phyloP scores from a whole-genome alignment of 2,888 invertebrate species.

The Hirtodrosophila alboralis region DNA sequence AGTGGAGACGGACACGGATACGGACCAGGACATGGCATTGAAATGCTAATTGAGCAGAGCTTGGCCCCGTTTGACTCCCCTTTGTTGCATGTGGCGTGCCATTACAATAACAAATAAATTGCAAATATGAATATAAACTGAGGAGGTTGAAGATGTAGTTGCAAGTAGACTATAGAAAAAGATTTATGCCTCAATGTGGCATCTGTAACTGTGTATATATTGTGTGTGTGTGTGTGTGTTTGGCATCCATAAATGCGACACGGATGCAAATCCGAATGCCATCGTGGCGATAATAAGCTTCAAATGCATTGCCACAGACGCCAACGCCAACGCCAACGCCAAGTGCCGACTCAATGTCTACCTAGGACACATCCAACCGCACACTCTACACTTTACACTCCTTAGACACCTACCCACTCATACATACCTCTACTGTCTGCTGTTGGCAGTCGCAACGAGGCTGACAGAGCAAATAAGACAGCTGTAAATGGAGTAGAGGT shows the following conservation, averaged over 20 bases:
- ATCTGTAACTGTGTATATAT: constrained; percentile 6
- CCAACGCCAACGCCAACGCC: no score
- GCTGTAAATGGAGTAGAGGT: constrained; percentile 56
- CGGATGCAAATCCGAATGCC: constrained; percentile 48
- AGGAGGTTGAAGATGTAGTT: constrained; percentile 12
- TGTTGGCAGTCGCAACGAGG: constrained; percentile 40
- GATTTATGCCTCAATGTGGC: constrained; percentile 64
- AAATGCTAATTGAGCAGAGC: constrained; percentile 15
- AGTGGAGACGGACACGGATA: constrained; percentile 21
- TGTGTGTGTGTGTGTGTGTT: constrained; percentile 4
- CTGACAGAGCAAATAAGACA: constrained; percentile 68
- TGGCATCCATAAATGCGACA: constrained; percentile 43
- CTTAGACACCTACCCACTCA: no score
- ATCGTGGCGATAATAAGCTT: constrained; percentile 66
- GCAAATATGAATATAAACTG: constrained; percentile 55
- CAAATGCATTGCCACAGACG: constrained; percentile 30
- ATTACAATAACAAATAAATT: constrained; percentile 73
- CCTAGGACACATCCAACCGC: constrained; percentile 11
- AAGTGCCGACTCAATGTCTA: constrained; percentile 35
- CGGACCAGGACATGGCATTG: constrained; percentile 28
- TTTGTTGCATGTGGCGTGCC: constrained; percentile 17
- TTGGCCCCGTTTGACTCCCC: not conserved
- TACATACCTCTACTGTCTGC: constrained; percentile 18
- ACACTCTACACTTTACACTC: not conserved
- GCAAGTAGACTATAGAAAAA: constrained; percentile 63